Conservation (phyloP, 2,113 vertebrate species). For the Tringa solitaria region DNA sequence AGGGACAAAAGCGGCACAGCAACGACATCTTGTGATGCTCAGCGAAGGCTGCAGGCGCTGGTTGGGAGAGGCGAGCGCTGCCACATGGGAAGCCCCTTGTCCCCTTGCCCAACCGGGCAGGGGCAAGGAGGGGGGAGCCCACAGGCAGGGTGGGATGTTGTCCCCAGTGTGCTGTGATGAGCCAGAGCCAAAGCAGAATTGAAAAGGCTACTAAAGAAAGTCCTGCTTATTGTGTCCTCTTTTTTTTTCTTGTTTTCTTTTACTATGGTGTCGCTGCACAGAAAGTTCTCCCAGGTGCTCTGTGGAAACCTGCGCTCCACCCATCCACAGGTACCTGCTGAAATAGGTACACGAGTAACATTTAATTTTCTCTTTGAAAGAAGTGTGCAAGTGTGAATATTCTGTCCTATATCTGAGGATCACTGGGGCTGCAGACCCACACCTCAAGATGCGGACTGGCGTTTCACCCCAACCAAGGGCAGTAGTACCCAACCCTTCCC, state of each 20-base stretch:
- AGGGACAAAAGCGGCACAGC: slow-evolving; percentile 23
- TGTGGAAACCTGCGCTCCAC: neutral
- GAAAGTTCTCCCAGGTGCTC: neutral
- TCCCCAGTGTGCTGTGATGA: neutral
- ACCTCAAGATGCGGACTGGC: neutral
- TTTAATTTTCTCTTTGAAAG: neutral
- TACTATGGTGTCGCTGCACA: neutral
- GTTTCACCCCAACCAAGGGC: neutral
- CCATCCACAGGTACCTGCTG: neutral
- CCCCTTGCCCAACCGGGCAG: neutral
- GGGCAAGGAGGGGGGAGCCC: rapidly evolving
- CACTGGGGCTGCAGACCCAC: neutral
- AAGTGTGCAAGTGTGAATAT: neutral
- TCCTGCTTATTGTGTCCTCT: rapidly evolving
- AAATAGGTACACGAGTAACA: neutral
- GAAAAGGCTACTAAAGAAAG: neutral
- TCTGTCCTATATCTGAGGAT: neutral
- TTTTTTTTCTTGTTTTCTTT: neutral
- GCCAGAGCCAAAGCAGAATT: neutral
- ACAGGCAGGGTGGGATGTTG: rapidly evolving
- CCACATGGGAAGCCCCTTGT: neutral
- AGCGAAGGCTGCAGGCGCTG: neutral
- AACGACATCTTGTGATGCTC: slow-evolving; percentile 59
- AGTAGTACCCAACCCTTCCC: neutral
- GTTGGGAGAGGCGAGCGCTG: rapidly evolving